Base-by-base conservation (phyloP, 1,140 invertebrate species). In the Mactra quadrangularis region DNA sequence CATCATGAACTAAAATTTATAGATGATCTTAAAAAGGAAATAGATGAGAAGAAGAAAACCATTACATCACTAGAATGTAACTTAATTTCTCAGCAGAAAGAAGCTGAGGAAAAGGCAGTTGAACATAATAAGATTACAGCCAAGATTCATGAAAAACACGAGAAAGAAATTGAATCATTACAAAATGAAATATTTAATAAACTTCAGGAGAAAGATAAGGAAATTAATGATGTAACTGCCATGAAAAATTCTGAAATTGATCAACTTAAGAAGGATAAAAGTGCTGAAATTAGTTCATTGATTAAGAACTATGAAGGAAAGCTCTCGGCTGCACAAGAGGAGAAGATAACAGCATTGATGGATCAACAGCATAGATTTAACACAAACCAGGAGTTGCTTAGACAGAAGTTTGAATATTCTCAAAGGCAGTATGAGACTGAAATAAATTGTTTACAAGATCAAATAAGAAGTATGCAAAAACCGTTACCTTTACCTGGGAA, bases 291-390 rank as follows among this genome's bases (percentile, higher is more conserved):
- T 25, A 19, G 31, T 9, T 11, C 3, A 27, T 17, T 57, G 19
- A 59, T 19, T 13, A 25, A 70, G 13, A 62, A 81, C n/a, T 81
- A 59, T 70, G 77, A 81, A 68, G 68, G 27, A 9, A 81, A 81
- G 31, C 19, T 81, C 1, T 47, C 31, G 6, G 68, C 68, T 22
- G 3, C 71, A 15, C 77, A 81, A 22, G 25, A 62, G 19, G 62
- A 81, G 25, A 81, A 59, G 35, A 35, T 31, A 19, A 25, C 66
- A 41, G 19, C 38, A 35, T 35, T 62, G 2, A 41, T 81, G 38
- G 35, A 53, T 25, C 77, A 70, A 29, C 77, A 81, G 33, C 77
- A 81, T n/a, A 29, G 27, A 15, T 45, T 25, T 33, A 71, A 64
- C 35, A 50, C 77, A 22, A 68, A 70, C 35, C 64, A 81, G 38